These are phyloP conservation scores for Cantharis rufa DNA, from an alignment of 2,888 invertebrate genomes.

Conservation along the genomic window DNA sequence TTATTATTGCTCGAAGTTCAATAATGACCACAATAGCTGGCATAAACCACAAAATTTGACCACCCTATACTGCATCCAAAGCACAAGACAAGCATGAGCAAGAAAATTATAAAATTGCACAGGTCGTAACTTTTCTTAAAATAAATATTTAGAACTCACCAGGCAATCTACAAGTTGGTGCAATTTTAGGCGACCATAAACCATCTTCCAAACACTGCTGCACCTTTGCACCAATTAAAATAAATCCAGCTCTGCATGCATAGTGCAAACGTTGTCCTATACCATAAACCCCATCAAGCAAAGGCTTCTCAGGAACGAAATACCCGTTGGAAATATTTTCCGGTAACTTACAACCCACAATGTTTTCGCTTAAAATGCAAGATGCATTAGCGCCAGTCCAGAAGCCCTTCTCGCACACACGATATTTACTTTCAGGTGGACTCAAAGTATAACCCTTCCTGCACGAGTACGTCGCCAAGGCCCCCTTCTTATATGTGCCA, in stretches of 20 bases:
- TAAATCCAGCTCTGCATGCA: constrained; percentile 50
- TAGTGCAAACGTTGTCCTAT: constrained; percentile 50
- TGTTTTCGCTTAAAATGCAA: constrained; percentile 42
- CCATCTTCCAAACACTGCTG: constrained; percentile 51
- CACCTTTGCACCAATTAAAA: constrained; percentile 44
- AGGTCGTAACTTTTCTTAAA: too few relatives aligned
- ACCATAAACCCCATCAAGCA: constrained; percentile 34
- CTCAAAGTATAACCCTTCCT: constrained; percentile 44
- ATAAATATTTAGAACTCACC: constrained; percentile 22
- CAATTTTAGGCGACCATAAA: constrained; percentile 51
- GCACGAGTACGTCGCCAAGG: constrained; percentile 50
- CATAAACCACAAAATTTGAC: too few relatives aligned
- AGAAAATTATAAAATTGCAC: background rate
- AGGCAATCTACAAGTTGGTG: constrained; percentile 40
- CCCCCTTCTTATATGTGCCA: constrained; percentile 46
- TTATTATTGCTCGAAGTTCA: background rate
- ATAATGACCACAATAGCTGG: background rate
- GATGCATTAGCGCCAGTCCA: constrained; percentile 52
- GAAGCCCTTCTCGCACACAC: constrained; percentile 53
- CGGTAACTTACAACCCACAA: constrained; percentile 44
- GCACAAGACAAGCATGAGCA: background rate
- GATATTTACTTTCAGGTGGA: constrained; percentile 47
- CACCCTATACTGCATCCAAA: too few relatives aligned
- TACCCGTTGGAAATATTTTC: constrained; percentile 49
- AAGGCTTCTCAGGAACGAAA: constrained; percentile 46